A percentile compares a stretch with the other conserved stretches of the same genome.
Conservation (phyloP, 1,140 invertebrate genomes). For the Drosophila asahinai region DNA sequence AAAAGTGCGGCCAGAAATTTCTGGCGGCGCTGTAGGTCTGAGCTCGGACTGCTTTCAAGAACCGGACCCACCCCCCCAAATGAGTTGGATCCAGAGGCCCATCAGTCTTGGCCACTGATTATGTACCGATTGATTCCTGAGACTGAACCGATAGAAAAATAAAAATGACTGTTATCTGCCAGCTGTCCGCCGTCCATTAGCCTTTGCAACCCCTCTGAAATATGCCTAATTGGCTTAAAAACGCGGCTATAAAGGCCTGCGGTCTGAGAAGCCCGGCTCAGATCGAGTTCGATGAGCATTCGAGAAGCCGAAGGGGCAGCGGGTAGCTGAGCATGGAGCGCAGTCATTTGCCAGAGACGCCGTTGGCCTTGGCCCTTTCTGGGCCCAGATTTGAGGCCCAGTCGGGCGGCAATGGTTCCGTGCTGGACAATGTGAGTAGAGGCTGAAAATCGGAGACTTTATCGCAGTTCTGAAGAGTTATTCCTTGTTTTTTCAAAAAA, state of each 20-base stretch:
- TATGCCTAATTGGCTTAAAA: conserved; percentile 63
- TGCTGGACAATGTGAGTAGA: conserved; percentile 68
- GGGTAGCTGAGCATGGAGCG: conserved; percentile 63
- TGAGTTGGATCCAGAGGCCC: background rate
- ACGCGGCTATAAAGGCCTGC: conserved; percentile 45
- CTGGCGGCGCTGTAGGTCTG: conserved; percentile 34
- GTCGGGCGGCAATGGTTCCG: conserved; percentile 60
- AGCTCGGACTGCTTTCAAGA: background rate
- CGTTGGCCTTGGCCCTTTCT: conserved; percentile 35
- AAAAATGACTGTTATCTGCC: conserved; percentile 52
- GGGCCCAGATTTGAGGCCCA: conserved; percentile 65
- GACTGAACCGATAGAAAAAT: background rate
- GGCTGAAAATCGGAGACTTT: background rate
- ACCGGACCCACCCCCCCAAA: background rate
- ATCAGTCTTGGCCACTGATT: background rate
- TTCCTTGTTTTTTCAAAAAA: no score
- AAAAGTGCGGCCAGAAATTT: conserved; percentile 58
- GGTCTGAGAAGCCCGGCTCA: background rate
- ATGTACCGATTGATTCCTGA: background rate
- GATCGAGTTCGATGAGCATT: conserved; percentile 44
- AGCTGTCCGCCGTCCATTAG: conserved; percentile 12
- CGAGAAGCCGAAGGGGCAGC: conserved; percentile 12
- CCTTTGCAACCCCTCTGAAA: background rate
- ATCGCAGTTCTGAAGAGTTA: background rate
- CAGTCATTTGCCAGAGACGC: conserved; percentile 44